Evolutionary conservation across 2,888 invertebrate genomes (phyloP).

Genomic region (Troides aeacus): DNA sequence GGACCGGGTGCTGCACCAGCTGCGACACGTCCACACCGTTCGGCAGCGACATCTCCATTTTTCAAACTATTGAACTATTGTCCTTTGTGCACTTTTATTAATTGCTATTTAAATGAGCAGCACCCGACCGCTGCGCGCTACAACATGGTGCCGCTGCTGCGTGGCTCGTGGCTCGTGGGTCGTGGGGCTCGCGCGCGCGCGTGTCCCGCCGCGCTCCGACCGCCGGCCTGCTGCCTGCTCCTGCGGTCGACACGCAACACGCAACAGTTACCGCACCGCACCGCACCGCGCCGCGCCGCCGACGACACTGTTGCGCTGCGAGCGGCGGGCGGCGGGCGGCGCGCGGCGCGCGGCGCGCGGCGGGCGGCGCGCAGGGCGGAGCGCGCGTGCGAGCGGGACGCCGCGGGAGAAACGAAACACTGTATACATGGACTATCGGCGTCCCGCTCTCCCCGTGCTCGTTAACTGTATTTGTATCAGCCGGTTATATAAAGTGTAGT

Average conservation of each 20-base stretch:
- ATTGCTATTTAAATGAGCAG: too few species aligned
- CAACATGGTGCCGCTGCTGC: too few species aligned
- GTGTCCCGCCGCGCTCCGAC: not conserved
- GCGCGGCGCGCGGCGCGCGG: slow-evolving; percentile 43
- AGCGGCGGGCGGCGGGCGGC: slow-evolving; percentile 57
- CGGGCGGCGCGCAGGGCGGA: slow-evolving; percentile 49
- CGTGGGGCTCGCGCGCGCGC: not conserved
- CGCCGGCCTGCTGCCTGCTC: too few species aligned
- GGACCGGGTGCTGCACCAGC: slow-evolving; percentile 91
- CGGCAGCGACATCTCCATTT: slow-evolving; percentile 87
- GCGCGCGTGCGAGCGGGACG: slow-evolving; percentile 51
- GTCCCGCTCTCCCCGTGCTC: slow-evolving; percentile 65
- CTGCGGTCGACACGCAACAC: slow-evolving; percentile 29
- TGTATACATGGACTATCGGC: slow-evolving; percentile 60
- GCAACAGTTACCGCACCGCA: slow-evolving; percentile 50
- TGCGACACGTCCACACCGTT: slow-evolving; percentile 92
- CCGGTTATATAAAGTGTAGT: slow-evolving; percentile 79
- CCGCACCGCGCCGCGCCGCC: slow-evolving; percentile 54
- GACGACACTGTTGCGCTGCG: slow-evolving; percentile 74
- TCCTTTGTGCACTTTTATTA: not conserved
- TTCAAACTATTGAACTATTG: slow-evolving; percentile 12
- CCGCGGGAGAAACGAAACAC: slow-evolving; percentile 62
- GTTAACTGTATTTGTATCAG: slow-evolving; percentile 79
- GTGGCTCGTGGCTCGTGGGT: too few species aligned
- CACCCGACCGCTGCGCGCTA: too few species aligned